Base-by-base conservation (phyloP, 1,140 invertebrate species). In the Diorhabda elongata region DNA sequence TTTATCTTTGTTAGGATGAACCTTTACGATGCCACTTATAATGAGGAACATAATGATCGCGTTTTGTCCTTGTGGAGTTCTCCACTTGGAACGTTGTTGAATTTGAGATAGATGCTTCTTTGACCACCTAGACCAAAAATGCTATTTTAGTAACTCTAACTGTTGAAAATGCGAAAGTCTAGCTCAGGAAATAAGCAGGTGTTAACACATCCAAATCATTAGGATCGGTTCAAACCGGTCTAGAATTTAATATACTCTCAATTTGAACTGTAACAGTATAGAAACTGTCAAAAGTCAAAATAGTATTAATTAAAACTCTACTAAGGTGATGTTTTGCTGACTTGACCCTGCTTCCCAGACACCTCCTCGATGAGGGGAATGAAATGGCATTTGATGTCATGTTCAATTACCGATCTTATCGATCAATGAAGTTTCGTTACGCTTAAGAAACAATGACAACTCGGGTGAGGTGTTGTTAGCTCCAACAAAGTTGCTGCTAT, bases 131-230 rank as follows among this genome's bases (percentile, higher is more conserved):
- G n/a, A 26, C 62, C 68, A 69, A 11, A 69, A 64, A 44, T 69
- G 26, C 26, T 2, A 26, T 26, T 26, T 26, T 26, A 26, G 26
- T 26, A 26, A 26, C 26, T 26, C 11, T 26, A 26, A 26, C 26
- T 26, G 26, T 26, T 26, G 1, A 0, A 26, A 26, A 26, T 26
- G 26, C 26, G 26, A 26, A 26, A 26, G 26, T 26, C 26, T 26
- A 26, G 1, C 1, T 80, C 5, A 82, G 60, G 64, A 82, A 81
- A 72, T 82, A 79, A 44, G 69, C 79, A 11, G 79, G 78, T 7
- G 79, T 80, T 3, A 80, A 61, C 5, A 64, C 42, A 2, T 7
- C 41, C 8, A 73, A 44, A 52, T 80, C 77, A 70, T 74, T 68
- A 59, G 74, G 69, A 68, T 76, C 73, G 44, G 47, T 69, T 9